Conservation (phyloP, 2,797 vertebrate genomes). For the Danio choprae region DNA sequence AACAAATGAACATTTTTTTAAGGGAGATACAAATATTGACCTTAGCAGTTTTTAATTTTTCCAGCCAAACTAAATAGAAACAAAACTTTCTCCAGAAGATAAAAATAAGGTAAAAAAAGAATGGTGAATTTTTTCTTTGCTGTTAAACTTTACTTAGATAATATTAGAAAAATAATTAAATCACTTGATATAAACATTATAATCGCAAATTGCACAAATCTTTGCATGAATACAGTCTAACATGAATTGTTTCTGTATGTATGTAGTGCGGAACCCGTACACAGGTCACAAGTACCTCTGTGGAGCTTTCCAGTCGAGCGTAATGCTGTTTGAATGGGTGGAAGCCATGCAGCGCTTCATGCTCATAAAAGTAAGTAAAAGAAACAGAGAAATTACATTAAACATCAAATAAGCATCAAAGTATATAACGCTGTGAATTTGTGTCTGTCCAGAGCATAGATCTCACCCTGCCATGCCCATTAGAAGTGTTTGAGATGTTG, state of each 20-base stretch:
- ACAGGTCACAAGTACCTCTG: constrained; percentile 90
- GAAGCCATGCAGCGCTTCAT: constrained; percentile 94
- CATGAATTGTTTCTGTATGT: neutral
- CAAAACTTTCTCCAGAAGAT: no score
- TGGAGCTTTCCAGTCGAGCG: constrained; percentile 88
- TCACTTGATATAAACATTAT: no score
- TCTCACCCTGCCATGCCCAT: constrained; percentile 87
- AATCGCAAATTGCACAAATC: neutral
- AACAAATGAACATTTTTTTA: no score
- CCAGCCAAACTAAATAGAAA: no score
- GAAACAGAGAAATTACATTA: neutral
- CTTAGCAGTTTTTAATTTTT: no score
- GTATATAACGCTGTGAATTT: constrained; percentile 5
- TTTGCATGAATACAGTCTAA: neutral
- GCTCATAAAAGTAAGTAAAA: constrained; percentile 86
- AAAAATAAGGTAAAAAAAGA: no score
- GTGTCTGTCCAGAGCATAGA: constrained; percentile 82
- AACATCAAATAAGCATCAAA: neutral
- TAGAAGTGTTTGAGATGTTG: constrained; percentile 90
- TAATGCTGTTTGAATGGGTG: constrained; percentile 90
- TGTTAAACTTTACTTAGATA: no score
- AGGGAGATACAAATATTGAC: no score
- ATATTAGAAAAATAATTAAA: no score
- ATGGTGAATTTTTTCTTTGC: no score
- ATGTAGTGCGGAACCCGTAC: constrained; percentile 87